phyloP scores from a whole-genome alignment of 1,140 invertebrate genomes.

The Bombus sibiricus region DNA sequence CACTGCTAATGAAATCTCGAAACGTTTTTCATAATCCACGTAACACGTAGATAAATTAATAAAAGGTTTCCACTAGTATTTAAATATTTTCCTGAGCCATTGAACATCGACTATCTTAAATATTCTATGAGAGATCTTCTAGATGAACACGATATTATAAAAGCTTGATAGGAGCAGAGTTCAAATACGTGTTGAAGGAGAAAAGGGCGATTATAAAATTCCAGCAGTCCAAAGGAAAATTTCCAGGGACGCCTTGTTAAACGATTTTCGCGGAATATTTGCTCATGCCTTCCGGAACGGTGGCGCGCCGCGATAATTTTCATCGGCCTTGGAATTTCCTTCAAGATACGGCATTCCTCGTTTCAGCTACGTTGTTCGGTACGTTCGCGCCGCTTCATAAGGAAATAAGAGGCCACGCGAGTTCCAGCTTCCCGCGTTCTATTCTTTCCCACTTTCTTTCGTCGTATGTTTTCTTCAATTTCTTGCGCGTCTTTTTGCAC shows the following conservation, averaged over 20 bases:
- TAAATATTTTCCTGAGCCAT: too few relatives aligned
- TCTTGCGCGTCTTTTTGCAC: neutral
- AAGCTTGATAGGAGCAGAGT: too few relatives aligned
- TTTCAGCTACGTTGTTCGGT: neutral
- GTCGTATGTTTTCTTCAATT: neutral
- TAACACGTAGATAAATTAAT: too few relatives aligned
- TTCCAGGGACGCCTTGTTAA: slow-evolving; percentile 16
- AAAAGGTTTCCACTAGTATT: too few relatives aligned
- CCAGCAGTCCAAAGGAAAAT: neutral
- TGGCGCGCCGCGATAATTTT: slow-evolving; percentile 18
- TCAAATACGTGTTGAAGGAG: too few relatives aligned
- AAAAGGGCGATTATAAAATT: neutral
- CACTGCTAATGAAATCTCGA: too few relatives aligned
- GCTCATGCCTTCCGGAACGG: neutral
- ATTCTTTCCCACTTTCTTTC: neutral
- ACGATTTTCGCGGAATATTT: slow-evolving; percentile 12
- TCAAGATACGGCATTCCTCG: neutral
- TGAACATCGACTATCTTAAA: too few relatives aligned
- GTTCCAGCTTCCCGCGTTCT: neutral
- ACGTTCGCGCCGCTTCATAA: neutral
- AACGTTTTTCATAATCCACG: too few relatives aligned
- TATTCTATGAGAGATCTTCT: too few relatives aligned
- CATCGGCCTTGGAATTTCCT: slow-evolving; percentile 33
- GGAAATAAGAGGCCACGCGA: slow-evolving; percentile 18
- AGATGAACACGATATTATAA: too few relatives aligned